Conservation (phyloP, 2,888 invertebrate species). For the Drosophila kambysellisi region DNA sequence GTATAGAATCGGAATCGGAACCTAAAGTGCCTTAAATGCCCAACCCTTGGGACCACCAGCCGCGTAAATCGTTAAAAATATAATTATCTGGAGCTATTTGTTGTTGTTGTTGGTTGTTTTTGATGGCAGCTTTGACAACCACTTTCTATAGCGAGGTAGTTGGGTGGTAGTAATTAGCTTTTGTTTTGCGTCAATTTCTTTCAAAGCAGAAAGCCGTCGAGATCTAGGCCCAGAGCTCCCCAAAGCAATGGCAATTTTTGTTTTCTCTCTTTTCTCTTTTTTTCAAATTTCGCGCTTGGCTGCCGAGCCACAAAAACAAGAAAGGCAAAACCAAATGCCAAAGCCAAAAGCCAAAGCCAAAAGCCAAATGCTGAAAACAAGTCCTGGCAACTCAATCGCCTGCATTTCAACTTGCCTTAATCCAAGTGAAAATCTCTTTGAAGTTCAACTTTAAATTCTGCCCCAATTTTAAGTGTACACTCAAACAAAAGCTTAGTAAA, state of each 20-base stretch:
- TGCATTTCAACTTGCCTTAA: conserved; percentile 6
- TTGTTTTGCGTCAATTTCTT: conserved; percentile 57
- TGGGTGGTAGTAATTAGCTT: conserved; percentile 65
- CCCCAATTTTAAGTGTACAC: not conserved
- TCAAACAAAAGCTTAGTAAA: not conserved
- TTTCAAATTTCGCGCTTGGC: conserved; percentile 59
- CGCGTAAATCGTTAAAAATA: conserved; percentile 18
- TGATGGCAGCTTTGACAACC: conserved; percentile 54
- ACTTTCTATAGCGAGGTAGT: conserved; percentile 47
- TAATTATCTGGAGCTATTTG: conserved; percentile 47
- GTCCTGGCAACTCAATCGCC: conserved; percentile 31
- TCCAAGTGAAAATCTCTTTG: conserved; percentile 7
- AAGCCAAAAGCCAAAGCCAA: conserved; percentile 20
- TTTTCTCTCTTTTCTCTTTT: conserved; percentile 11
- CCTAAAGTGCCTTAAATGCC: conserved; percentile 17
- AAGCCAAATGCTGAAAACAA: conserved; percentile 9
- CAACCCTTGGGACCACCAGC: conserved; percentile 5
- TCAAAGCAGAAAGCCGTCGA: conserved; percentile 41
- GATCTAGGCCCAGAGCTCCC: conserved; percentile 42
- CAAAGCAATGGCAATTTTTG: conserved; percentile 34
- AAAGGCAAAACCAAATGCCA: conserved; percentile 19
- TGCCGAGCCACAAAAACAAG: conserved; percentile 44
- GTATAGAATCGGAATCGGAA: not conserved
- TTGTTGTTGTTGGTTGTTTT: conserved; percentile 28
- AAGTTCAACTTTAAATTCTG: not conserved